Base-by-base conservation (phyloP, 53 echinoderm and acorn worm species). In the Hippasteria phrygiana region DNA sequence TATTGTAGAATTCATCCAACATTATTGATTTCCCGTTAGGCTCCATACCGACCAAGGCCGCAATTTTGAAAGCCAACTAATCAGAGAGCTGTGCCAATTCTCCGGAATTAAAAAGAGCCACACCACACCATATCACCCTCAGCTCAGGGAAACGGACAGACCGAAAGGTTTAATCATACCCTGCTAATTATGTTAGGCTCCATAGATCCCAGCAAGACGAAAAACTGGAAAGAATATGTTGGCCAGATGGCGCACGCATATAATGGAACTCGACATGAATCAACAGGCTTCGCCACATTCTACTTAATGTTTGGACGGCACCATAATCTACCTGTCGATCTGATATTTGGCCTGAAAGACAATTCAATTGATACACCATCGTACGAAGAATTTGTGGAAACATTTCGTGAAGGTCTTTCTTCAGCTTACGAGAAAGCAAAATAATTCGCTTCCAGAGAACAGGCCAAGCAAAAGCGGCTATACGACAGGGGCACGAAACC, bases 11-110 rank as follows among this genome's bases (percentile, higher is more conserved):
- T 91, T 91, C 54, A 66, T 94, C 1, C 43, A 89, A 4, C 94
- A 92, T 33, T 94, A n/a, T n/a, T 87, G 91, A 0, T 91, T 94
- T 69, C 94, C 91, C 5, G 94, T 72, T 9, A 33, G 89, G 9
- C 24, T 94, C 5, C 91, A 94, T 31, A 89, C 91, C 0, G 91
- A 94, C 66, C 94, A 94, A 65, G 91, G 94, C 3, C 33, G 87
- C 0, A 91, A 91, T 43, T 89, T 94, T 43, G 87, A 91, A 40
- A 73, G 89, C 5, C 73, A 72, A 24, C n/a, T 53, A 89, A 94
- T 89, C 10, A 22, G 29, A 11, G 80, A 80, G 14, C 62, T 80
- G 1, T 80, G 80, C 64, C 42, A 80, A 41, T 14, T 80, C 0
- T 80, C 41, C 43, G 63, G 80, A 4, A 80, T 80, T 2, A 62